Evolutionary conservation across 2,888 invertebrate genomes (phyloP), one percentile per base, ranked within the genome.

Genomic region (Cephus nigrinus): DNA sequence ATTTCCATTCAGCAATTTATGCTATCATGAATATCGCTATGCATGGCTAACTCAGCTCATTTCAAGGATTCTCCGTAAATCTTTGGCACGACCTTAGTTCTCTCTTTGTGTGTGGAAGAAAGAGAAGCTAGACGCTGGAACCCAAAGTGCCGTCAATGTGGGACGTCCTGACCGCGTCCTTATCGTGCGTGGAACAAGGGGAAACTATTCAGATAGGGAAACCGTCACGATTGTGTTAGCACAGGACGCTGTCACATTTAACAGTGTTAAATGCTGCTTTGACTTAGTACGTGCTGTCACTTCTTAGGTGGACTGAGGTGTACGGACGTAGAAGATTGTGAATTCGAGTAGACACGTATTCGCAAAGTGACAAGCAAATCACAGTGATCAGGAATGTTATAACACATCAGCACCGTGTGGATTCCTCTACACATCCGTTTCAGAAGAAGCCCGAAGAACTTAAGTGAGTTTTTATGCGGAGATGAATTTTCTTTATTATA

Each of bases 181-280:
- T 79, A 79, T 80, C 33, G 55, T 75, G 79, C 79, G 78, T 69
- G 75, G 76, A 69, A 78, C 81, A 76, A 77, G 69, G 73, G 76
- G 78, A 79, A 77, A 76, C 75, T 76, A 79, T 81, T 82, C 80
- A 79, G 78, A 73, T 78, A 80, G 79, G 78, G 69, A 81, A 79
- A 79, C 79, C 79, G 78, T 77, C 78, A 78, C 73, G 78, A 82
- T 82, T 80, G 78, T 80, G 80, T 78, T 75, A 78, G 75, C 79
- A 76, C 68, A 79, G 79, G 74, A 71, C 74, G 75, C 34, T 32
- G 69, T 30, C 69, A 69, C 69, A 15, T 11, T 30, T 31, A 69
- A 69, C 69, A 40, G 40, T 15, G 40, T 40, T 40, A 30, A 30
- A 4, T 15, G 40, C 40, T 40, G 40, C 40, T 55, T 55, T 23